phyloP scores from a whole-genome alignment of 2,888 invertebrate species.

The Diarsia mendica region DNA sequence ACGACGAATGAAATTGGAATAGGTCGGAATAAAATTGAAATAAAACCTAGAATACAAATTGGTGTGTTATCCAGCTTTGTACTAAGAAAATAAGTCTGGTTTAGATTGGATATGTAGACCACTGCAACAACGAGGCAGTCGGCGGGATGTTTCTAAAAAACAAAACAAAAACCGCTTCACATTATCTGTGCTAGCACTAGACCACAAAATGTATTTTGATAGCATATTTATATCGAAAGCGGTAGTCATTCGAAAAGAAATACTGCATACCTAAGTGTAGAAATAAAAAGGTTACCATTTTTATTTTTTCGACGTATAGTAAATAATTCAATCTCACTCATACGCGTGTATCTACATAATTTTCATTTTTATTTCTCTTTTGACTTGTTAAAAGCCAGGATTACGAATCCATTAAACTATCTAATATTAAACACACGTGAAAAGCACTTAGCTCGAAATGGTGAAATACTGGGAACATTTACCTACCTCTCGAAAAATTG shows the following conservation, averaged over 20 bases:
- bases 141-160: neutral
- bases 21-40: conserved; percentile 21
- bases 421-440: conserved; percentile 12
- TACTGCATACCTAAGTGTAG: neutral
- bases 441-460: conserved; percentile 4
- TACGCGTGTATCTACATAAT: neutral
- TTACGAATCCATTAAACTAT: conserved; percentile 12
- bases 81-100: too few species aligned
- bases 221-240: neutral
- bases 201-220: neutral
- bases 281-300: neutral
- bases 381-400: neutral
- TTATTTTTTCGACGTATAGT: neutral
- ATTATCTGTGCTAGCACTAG: neutral
- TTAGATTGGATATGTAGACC: neutral
- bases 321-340: neutral
- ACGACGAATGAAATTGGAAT: conserved; percentile 14
- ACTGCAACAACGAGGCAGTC: too few species aligned
- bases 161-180: neutral
- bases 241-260: neutral
- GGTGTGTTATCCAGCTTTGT: neutral
- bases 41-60: neutral
- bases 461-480: conserved; percentile 1
- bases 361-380: neutral
- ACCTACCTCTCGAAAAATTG: neutral